These are phyloP conservation scores for Pseudorectes ferrugineus DNA, from an alignment of 2,113 vertebrate genomes.

Conservation along the genomic window DNA sequence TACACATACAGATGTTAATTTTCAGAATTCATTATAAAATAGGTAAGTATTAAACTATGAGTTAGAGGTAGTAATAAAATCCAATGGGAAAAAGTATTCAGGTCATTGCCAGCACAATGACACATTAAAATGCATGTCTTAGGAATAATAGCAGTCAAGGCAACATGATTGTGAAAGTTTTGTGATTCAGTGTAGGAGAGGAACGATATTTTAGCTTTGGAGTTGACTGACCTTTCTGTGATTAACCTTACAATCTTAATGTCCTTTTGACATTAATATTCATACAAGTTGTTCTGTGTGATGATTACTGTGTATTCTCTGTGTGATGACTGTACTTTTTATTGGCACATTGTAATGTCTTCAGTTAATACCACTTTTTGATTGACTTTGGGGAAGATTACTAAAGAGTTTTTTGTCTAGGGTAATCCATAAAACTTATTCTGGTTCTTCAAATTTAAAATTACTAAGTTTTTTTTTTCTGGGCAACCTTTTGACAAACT, in stretches of 20 bases:
- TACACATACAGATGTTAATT: background rate
- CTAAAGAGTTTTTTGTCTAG: background rate
- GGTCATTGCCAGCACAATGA: background rate
- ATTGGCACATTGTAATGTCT: background rate
- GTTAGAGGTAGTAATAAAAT: background rate
- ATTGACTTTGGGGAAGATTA: background rate
- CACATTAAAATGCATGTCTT: background rate
- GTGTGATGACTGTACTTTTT: background rate
- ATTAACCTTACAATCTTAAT: background rate
- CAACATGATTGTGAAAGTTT: background rate
- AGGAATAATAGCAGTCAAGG: background rate
- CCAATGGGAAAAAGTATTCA: background rate
- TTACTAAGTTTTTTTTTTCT: background rate
- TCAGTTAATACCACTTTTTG: background rate
- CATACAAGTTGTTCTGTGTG: background rate
- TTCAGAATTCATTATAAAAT: background rate
- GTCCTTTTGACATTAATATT: background rate
- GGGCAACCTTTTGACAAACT: background rate
- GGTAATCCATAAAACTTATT: background rate
- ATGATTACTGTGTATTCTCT: background rate
- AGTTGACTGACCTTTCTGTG: background rate
- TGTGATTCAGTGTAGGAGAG: background rate
- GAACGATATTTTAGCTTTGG: background rate
- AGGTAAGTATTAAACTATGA: background rate
- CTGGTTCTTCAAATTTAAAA: background rate